Percentiles rank a stretch among this genome's conserved stretches.
These are phyloP conservation scores for Spondyliosoma cantharus DNA, from an alignment of 2,797 vertebrate species.

Conservation along the genomic window DNA sequence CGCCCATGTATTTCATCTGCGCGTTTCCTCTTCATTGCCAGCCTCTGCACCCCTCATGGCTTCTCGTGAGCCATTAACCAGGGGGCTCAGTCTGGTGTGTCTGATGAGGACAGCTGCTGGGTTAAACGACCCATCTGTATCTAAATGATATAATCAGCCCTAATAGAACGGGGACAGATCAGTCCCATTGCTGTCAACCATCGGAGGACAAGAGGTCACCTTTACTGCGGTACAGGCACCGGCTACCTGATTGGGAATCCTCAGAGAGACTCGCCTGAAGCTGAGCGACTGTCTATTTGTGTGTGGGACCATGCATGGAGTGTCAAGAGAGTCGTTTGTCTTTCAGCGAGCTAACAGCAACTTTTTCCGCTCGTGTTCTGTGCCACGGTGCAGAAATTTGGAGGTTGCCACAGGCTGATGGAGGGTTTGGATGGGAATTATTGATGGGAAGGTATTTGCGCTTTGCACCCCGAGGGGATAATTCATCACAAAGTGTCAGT, in stretches of 20 bases:
- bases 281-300: conserved; percentile 12
- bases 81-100: conserved; percentile 70
- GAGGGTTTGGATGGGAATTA: conserved; percentile 33
- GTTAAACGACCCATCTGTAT: conserved; percentile 80
- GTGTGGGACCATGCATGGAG: conserved; percentile 11
- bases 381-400: conserved; percentile 24
- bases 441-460: conserved; percentile 52
- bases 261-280: conserved; percentile 29
- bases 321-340: conserved; percentile 42
- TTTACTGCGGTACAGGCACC: conserved; percentile 55
- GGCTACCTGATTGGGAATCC: conserved; percentile 47
- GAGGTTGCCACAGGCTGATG: conserved; percentile 23
- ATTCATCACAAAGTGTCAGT: conserved; percentile 58
- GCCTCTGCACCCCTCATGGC: conserved; percentile 44
- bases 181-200: conserved; percentile 73
- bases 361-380: conserved; percentile 5
- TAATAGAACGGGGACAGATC: conserved; percentile 76
- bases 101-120: conserved; percentile 81
- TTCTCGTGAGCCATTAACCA: conserved; percentile 71
- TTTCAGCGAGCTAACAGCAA: conserved; percentile 37
- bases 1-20: conserved; percentile 38
- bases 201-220: conserved; percentile 72
- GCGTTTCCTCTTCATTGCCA: conserved; percentile 54
- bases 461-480: conserved; percentile 31
- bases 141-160: conserved; percentile 80